Evolutionary conservation across 2,888 invertebrate genomes (phyloP), one percentile per base, ranked within the genome.

Genomic region (Acanthosoma haemorrhoidale): DNA sequence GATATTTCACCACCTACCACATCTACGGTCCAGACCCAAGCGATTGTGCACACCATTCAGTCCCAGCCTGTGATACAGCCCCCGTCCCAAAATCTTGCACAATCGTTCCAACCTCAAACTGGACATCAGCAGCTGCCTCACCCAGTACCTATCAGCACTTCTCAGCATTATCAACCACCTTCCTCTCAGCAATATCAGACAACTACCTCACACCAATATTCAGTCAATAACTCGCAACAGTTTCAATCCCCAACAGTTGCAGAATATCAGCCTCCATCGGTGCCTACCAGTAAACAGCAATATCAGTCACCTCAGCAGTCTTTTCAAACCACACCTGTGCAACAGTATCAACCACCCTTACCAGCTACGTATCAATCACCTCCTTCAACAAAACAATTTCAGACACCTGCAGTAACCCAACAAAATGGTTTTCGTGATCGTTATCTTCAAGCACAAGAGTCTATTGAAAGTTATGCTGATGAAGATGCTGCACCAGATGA

Each of bases 401-500:
- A 64, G 29, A 21, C 57, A 11, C 57, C 57, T 57, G 4, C 15
- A 16, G 16, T 16, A 31, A 1, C 41, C 3, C 32, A 31, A 9
- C 67, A 67, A 25, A 67, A 67, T 18, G 67, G 67, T 21, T 67
- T 67, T 36, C 67, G 67, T 4, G 67, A 67, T 34, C 67, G 72
- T 3, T 72, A 71, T 58, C 75, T 79, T 32, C 75, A 76, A 61
- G 75, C 77, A n/a, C 82, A 82, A 75, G 83, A 82, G 68, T 81
- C 82, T 1, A 77, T 82, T 5, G 83, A 83, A 68, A 82, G 81
- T 75, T 83, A 82, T 74, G 78, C 79, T 11, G 82, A 80, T 70
- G 80, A 83, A 72, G 81, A 80, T 61, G 74, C 76, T 16, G 51
- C 71, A 15, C 67, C 71, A 9, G 75, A 74, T n/a, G 74, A 75